Evolutionary conservation across 1,140 invertebrate species (phyloP), one percentile per base, ranked within the genome.

Genomic region (Scaptodrosophila lebanonensis): DNA sequence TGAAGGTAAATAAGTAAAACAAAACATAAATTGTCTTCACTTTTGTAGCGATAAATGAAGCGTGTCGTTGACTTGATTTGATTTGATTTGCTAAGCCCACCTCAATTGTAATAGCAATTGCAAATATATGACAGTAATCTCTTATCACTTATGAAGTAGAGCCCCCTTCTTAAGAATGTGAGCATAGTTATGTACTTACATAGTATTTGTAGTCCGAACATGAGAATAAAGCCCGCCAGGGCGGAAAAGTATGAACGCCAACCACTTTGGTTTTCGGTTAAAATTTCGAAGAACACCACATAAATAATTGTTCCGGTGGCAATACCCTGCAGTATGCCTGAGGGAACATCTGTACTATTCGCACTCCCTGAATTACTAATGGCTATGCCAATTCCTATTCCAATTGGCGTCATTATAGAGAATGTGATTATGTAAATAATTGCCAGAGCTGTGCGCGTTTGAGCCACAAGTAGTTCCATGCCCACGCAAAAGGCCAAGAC

Each of bases 241-340:
- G 94, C 92, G 1, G 93, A 90, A 0, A 91, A 36, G 42, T 93
- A 89, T 64, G 95, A 92, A 1, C 92, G 75, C 35, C 95, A 88
- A 1, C 94, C 93, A 13, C 91, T 90, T 39, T 93, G 89, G 76
- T 94, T 93, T 36, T 92, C 89, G 20, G 93, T 93, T 35, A 96
- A 89, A 8, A 97, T 94, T 87, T 97, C 95, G 86, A 96, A 96
- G 89, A 96, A 97, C 2, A 96, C 94, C 36, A 97, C 95, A 85
- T 96, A 97, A 0, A 96, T 89, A 0, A 97, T 88, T 0, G 95
- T 97, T 5, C 95, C 95, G 18, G 93, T 93, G 0, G 95, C 95
- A 86, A 96, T 90, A 6, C 94, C 94, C 76, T 96, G 94, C 0
- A 96, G 88, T 6, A 95, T 89, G 0, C 92, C 89, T 0, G 91